A percentile compares a stretch with the other conserved stretches of the same genome.
phyloP scores from a whole-genome alignment of 2,888 invertebrate genomes.

The Hyppa rectilinea region DNA sequence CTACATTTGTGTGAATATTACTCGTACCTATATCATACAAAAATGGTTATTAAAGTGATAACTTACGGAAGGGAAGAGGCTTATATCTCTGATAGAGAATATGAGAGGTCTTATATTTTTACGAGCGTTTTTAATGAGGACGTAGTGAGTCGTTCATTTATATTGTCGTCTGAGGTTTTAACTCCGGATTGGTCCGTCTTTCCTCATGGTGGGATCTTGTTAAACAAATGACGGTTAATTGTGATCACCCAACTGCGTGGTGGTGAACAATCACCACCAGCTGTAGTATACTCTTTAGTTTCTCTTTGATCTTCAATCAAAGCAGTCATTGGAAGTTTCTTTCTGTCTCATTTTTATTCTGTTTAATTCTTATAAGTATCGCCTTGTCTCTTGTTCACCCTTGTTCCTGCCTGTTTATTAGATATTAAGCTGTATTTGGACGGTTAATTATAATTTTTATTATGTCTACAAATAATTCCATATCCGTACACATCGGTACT shows the following conservation, averaged over 20 bases:
- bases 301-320: background rate
- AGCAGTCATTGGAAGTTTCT: background rate
- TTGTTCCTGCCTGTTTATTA: background rate
- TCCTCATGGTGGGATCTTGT: background rate
- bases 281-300: background rate
- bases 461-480: conserved; percentile 32
- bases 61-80: conserved; percentile 60
- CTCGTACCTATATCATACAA: conserved; percentile 62
- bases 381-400: background rate
- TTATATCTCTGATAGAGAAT: conserved; percentile 61
- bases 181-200: conserved; percentile 5
- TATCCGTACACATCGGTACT: conserved; percentile 22
- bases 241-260: background rate
- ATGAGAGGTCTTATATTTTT: conserved; percentile 61
- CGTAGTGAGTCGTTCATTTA: conserved; percentile 48
- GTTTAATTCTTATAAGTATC: background rate
- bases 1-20: conserved; percentile 63
- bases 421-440: background rate
- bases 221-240: conserved; percentile 6
- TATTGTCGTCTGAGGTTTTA: conserved; percentile 41
- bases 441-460: background rate
- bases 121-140: conserved; percentile 59
- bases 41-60: conserved; percentile 63
- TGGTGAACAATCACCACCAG: background rate
- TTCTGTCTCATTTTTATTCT: background rate